These are phyloP conservation scores for Craseonycteris thonglongyai DNA, from an alignment of 2,113 vertebrate species.

Conservation along the genomic window DNA sequence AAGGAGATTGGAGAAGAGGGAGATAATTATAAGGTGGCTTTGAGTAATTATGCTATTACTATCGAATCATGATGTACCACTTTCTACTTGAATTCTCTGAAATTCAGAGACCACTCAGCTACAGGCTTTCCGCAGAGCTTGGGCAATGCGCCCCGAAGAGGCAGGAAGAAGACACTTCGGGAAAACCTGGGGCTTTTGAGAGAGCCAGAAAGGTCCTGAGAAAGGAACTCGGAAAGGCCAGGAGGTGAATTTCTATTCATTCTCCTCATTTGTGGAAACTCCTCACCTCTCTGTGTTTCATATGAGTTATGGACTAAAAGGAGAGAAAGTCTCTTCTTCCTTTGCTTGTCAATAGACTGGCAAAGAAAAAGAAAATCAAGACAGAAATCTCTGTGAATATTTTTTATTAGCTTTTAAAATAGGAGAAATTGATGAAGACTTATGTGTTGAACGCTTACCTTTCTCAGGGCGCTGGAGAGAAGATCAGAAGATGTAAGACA, in stretches of 20 bases:
- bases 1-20: neutral
- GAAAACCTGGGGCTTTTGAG: neutral
- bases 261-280: neutral
- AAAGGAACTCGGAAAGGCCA: neutral
- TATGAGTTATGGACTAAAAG: neutral
- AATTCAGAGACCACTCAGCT: conserved; percentile 18
- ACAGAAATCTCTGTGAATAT: neutral
- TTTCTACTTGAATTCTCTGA: conserved; percentile 54
- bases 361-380: neutral
- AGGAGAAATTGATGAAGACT: neutral
- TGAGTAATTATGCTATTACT: conserved; percentile 63
- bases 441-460: neutral
- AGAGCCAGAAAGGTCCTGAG: neutral
- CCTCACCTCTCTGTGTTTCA: neutral
- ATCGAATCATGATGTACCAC: conserved; percentile 66
- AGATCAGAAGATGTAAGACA: neutral
- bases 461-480: neutral
- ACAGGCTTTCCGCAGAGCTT: neutral
- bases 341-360: neutral
- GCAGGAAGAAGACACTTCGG: neutral
- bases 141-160: neutral
- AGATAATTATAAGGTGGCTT: conserved; percentile 60
- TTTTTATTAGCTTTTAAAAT: conserved; percentile 1
- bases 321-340: neutral
- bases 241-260: neutral